Conservation (phyloP, 2,888 invertebrate species). For the Panzeria rudis region DNA sequence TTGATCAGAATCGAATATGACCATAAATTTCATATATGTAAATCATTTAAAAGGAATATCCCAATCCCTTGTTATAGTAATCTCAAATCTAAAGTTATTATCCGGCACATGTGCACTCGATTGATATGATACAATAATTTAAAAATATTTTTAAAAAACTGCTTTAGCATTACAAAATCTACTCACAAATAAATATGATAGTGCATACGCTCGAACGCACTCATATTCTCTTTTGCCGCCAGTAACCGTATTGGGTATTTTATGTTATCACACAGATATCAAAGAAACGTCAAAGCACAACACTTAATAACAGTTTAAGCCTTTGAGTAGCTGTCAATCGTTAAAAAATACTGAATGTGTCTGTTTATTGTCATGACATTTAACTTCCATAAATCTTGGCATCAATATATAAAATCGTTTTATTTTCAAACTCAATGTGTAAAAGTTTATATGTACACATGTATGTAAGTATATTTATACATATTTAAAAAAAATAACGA, state of each 20-base stretch:
- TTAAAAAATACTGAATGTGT: slow-evolving; percentile 73
- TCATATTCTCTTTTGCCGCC: background rate
- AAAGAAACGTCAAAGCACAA: slow-evolving; percentile 73
- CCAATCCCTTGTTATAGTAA: background rate
- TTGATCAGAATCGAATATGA: too few relatives aligned
- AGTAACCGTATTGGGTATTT: slow-evolving; percentile 11
- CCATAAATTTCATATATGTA: too few relatives aligned
- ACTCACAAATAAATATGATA: background rate
- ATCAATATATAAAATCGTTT: slow-evolving; percentile 54
- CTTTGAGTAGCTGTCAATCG: slow-evolving; percentile 80
- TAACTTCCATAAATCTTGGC: slow-evolving; percentile 73
- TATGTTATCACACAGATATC: slow-evolving; percentile 76
- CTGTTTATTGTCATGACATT: slow-evolving; percentile 72
- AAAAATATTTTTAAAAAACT: slow-evolving; percentile 1
- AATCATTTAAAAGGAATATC: too few relatives aligned
- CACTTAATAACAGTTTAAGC: slow-evolving; percentile 78
- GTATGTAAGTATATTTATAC: too few relatives aligned
- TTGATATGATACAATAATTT: background rate
- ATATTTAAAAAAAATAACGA: slow-evolving; percentile 48
- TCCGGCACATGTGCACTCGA: background rate
- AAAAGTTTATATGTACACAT: slow-evolving; percentile 2
- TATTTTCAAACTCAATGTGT: slow-evolving; percentile 49
- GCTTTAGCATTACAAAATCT: background rate
- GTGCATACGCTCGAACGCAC: slow-evolving; percentile 6
- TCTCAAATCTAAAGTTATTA: background rate